Conservation (phyloP, 37 sponge, comb jelly and placozoan species). For the Ephydatia muelleri region DNA sequence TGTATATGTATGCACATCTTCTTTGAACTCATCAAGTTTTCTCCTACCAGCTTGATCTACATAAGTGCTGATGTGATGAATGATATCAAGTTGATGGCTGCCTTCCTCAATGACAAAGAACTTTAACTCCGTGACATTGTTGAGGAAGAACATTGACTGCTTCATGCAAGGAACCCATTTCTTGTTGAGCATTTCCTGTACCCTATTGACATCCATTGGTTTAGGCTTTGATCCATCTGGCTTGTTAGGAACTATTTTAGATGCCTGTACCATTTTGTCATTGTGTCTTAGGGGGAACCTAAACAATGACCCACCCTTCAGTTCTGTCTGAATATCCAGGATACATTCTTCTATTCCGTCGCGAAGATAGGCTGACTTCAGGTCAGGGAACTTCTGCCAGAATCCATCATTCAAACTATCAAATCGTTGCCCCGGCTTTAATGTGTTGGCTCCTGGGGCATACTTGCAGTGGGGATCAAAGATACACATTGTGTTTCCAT, state of each 20-base stretch:
- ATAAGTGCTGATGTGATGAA: background rate
- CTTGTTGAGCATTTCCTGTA: background rate
- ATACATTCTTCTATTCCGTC: background rate
- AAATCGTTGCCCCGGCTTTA: conserved; percentile 49
- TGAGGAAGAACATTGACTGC: conserved; percentile 49
- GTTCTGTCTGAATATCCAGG: conserved; percentile 14
- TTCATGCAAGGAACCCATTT: conserved; percentile 50
- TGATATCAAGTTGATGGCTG: background rate
- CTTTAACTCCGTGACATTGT: conserved; percentile 29
- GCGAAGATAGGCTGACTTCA: conserved; percentile 43
- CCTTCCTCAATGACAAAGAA: conserved; percentile 43
- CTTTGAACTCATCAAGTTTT: background rate
- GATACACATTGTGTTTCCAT: conserved; percentile 71
- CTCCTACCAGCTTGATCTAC: background rate
- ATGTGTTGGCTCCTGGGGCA: conserved; percentile 31
- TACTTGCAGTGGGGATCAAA: conserved; percentile 78
- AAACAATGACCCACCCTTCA: conserved; percentile 69
- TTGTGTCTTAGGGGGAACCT: conserved; percentile 59
- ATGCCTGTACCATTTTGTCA: background rate
- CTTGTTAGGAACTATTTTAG: background rate
- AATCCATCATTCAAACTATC: conserved; percentile 30
- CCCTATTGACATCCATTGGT: conserved; percentile 1
- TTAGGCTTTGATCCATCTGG: background rate
- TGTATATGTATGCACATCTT: background rate
- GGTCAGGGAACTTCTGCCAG: conserved; percentile 60